Percentiles rank a stretch among this genome's conserved stretches.
Evolutionary conservation across 2,113 vertebrate genomes (phyloP).

Genomic region (Oreochromis niloticus): DNA sequence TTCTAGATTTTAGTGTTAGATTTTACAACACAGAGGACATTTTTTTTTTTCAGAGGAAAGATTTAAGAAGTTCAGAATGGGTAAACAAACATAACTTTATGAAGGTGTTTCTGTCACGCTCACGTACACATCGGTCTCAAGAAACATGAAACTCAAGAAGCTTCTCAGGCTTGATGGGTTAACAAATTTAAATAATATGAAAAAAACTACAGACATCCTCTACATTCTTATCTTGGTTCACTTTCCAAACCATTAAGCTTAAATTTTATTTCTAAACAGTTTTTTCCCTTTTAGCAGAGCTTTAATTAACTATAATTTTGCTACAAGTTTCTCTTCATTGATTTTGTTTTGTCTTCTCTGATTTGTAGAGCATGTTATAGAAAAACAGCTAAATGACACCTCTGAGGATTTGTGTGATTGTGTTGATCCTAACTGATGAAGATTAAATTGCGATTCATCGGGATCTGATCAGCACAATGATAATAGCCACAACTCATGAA

Average conservation of each 20-base stretch:
- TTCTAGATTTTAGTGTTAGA: neutral
- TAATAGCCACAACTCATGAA: neutral
- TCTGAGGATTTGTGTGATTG: neutral
- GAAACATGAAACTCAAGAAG: neutral
- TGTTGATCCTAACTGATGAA: neutral
- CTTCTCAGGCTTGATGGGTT: neutral
- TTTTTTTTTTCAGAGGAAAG: rapidly evolving
- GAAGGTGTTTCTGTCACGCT: neutral
- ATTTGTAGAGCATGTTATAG: neutral
- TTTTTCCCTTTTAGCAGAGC: neutral
- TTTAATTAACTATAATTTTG: neutral
- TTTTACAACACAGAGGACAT: neutral
- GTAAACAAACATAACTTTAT: neutral
- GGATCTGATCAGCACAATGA: neutral
- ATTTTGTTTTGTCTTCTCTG: neutral
- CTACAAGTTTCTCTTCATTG: rapidly evolving
- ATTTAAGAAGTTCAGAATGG: neutral
- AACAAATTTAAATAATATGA: neutral
- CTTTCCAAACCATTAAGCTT: neutral
- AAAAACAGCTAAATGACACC: too few species aligned
- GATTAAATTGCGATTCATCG: rapidly evolving
- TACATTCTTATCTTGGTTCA: neutral
- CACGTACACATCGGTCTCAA: neutral
- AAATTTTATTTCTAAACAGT: rapidly evolving
- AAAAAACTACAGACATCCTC: neutral